Percentiles rank a stretch among this genome's conserved stretches.
These are phyloP conservation scores for Pyrrhia umbra DNA, from an alignment of 2,888 invertebrate species.

Conservation along the genomic window DNA sequence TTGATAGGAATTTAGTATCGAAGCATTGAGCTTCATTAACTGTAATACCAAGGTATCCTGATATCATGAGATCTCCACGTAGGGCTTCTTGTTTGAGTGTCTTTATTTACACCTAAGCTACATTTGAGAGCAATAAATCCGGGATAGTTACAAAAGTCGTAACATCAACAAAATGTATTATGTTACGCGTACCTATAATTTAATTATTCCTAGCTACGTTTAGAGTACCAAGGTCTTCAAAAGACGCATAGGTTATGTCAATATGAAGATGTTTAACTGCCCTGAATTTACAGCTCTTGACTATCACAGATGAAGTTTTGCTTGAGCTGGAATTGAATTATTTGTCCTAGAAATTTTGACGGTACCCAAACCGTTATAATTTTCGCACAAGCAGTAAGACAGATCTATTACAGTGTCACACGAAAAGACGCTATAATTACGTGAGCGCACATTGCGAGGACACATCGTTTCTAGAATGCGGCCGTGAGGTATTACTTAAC, in stretches of 20 bases:
- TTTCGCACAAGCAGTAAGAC: background rate
- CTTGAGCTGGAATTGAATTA: too few species aligned
- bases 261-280: too few species aligned
- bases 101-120: background rate
- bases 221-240: too few species aligned
- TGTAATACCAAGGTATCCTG: background rate
- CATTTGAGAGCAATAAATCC: background rate
- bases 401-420: background rate
- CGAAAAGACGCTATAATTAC: constrained; percentile 19
- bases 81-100: background rate
- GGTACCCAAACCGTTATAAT: background rate
- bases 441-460: constrained; percentile 20
- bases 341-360: too few species aligned
- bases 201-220: too few species aligned
- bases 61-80: background rate
- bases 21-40: constrained; percentile 10
- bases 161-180: too few species aligned
- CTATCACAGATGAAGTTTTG: too few species aligned
- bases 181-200: too few species aligned
- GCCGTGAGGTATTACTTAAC: constrained; percentile 68
- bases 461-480: constrained; percentile 40
- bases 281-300: too few species aligned
- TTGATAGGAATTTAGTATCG: constrained; percentile 23
- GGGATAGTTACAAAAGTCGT: too few species aligned
- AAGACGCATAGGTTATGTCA: too few species aligned